phyloP scores from a whole-genome alignment of 2,797 vertebrate species.

The Miichthys miiuy region DNA sequence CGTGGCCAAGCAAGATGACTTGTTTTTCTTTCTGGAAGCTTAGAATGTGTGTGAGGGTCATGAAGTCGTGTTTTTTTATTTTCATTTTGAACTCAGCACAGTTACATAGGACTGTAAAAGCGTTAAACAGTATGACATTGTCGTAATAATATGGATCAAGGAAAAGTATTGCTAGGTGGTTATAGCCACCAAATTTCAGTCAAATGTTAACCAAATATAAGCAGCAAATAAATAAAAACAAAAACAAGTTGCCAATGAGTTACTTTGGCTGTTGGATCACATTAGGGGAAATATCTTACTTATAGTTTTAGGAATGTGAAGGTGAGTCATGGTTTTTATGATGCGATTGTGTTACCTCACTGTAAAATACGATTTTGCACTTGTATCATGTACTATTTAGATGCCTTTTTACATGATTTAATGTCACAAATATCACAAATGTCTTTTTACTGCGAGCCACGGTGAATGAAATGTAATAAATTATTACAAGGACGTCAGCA shows the following conservation, averaged over 20 bases:
- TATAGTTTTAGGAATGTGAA: slow-evolving; percentile 59
- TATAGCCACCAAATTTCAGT: slow-evolving; percentile 50
- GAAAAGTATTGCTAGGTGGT: slow-evolving; percentile 35
- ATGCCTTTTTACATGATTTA: slow-evolving; percentile 81
- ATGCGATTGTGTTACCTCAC: slow-evolving; percentile 79
- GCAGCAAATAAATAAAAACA: slow-evolving; percentile 40
- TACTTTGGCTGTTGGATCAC: slow-evolving; percentile 50
- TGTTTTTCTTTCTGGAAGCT: slow-evolving; percentile 67
- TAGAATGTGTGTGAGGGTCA: slow-evolving; percentile 57
- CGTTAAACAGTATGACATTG: slow-evolving; percentile 49
- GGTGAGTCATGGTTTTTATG: slow-evolving; percentile 67
- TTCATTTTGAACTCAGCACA: slow-evolving; percentile 61
- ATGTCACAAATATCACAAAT: slow-evolving; percentile 65
- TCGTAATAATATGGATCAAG: slow-evolving; percentile 39
- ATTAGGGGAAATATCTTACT: slow-evolving; percentile 58
- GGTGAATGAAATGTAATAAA: slow-evolving; percentile 54
- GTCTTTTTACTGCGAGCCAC: slow-evolving; percentile 67
- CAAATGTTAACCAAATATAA: slow-evolving; percentile 59
- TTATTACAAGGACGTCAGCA: slow-evolving; percentile 32
- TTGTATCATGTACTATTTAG: slow-evolving; percentile 81
- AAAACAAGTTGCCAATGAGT: slow-evolving; percentile 32
- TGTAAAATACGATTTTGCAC: slow-evolving; percentile 82
- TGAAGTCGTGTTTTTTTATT: slow-evolving; percentile 50
- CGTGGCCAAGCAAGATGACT: slow-evolving; percentile 52
- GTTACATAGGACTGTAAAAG: slow-evolving; percentile 56